phyloP scores from a whole-genome alignment of 2,797 vertebrate species.

The Pogoniulus pusillus region DNA sequence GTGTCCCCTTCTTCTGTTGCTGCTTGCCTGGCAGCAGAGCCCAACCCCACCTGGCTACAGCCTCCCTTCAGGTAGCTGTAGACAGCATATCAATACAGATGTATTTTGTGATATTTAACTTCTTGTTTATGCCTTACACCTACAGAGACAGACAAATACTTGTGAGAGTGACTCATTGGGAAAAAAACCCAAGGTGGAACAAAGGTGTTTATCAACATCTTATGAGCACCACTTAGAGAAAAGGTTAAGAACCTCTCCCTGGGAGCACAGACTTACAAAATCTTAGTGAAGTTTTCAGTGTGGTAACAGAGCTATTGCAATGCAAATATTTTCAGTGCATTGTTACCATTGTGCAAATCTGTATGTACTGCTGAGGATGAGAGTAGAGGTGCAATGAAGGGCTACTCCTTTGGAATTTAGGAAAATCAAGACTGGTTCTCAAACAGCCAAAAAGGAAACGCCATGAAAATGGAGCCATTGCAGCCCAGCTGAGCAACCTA shows the following conservation, averaged over 20 bases:
- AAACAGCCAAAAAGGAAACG: background rate
- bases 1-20: too few species aligned
- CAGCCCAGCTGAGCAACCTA: background rate
- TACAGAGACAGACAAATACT: background rate
- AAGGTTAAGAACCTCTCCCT: background rate
- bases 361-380: background rate
- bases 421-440: background rate
- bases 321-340: background rate
- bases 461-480: background rate
- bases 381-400: background rate
- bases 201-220: background rate
- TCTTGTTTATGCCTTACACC: conserved; percentile 5
- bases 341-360: background rate
- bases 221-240: background rate
- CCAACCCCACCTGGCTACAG: too few species aligned
- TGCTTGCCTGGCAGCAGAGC: too few species aligned
- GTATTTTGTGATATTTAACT: background rate
- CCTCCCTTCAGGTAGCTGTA: too few species aligned
- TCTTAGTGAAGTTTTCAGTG: background rate
- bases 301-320: background rate
- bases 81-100: too few species aligned
- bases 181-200: background rate
- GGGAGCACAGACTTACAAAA: background rate
- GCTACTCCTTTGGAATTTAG: background rate
- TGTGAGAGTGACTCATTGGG: background rate